Evolutionary conservation across 2,888 invertebrate genomes (phyloP).

Genomic region (Boloria euphrosyne): DNA sequence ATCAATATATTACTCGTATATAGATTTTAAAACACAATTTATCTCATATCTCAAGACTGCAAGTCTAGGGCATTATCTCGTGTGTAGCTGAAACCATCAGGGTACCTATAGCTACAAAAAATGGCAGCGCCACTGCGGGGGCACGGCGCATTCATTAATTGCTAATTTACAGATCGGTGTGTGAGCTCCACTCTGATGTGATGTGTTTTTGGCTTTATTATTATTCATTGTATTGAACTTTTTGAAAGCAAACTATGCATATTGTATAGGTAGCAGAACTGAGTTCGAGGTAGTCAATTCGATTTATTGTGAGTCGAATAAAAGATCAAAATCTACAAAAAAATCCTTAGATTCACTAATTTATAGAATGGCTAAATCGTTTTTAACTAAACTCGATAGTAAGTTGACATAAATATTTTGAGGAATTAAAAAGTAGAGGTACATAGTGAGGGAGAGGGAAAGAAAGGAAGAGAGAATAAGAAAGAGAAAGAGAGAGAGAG

Average conservation of each 20-base stretch:
- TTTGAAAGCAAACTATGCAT: background rate
- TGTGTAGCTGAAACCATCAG: slow-evolving; percentile 39
- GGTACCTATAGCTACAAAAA: slow-evolving; percentile 46
- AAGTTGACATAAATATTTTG: too few species aligned
- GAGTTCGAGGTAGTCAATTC: background rate
- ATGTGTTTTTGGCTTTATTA: slow-evolving; percentile 17
- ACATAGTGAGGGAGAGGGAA: too few species aligned
- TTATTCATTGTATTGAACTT: slow-evolving; percentile 5
- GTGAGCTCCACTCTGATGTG: slow-evolving; percentile 44
- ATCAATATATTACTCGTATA: too few species aligned
- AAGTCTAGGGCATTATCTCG: slow-evolving; percentile 26
- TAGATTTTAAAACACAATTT: background rate
- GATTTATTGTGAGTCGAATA: background rate
- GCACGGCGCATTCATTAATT: slow-evolving; percentile 67
- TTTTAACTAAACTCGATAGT: too few species aligned
- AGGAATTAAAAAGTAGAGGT: too few species aligned
- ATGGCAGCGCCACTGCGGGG: slow-evolving; percentile 45
- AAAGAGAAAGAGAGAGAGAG: too few species aligned
- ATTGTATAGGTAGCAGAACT: background rate
- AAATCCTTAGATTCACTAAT: background rate
- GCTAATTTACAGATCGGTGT: slow-evolving; percentile 77
- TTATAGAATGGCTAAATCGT: background rate
- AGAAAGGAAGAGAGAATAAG: too few species aligned
- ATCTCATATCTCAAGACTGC: slow-evolving; percentile 34
- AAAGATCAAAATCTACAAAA: background rate